phyloP scores from a whole-genome alignment of 2,113 vertebrate species.

The Malurus cyaneus region DNA sequence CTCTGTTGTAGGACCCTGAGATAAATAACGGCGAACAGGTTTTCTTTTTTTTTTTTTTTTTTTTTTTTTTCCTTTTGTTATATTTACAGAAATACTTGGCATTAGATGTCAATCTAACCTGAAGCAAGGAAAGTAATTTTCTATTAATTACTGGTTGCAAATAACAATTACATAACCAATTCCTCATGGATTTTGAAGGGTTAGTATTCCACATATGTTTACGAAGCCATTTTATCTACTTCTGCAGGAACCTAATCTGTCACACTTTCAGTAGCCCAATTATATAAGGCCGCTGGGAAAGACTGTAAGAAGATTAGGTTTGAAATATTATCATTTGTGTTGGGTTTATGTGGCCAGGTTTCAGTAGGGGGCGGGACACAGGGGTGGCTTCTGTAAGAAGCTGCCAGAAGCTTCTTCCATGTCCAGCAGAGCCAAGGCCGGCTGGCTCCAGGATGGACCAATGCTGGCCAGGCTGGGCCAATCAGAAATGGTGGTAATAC shows the following conservation, averaged over 20 bases:
- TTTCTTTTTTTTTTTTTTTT: neutral
- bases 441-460: neutral
- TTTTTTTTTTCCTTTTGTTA: neutral
- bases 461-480: neutral
- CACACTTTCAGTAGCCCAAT: neutral
- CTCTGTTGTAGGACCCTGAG: neutral
- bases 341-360: neutral
- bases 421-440: neutral
- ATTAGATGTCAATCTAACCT: neutral
- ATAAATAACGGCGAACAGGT: neutral
- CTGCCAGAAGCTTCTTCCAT: neutral
- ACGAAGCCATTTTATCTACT: neutral
- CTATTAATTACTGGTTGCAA: neutral
- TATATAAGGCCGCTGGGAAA: neutral
- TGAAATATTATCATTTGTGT: neutral
- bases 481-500: neutral
- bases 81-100: neutral
- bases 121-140: neutral
- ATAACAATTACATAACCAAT: neutral
- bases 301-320: neutral
- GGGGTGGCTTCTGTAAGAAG: neutral
- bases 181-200: neutral
- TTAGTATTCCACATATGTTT: neutral
- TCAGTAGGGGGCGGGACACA: accelerated
- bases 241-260: neutral